Conservation (phyloP, 2,113 vertebrate genomes). For the Petrocephalus microphthalmus region DNA sequence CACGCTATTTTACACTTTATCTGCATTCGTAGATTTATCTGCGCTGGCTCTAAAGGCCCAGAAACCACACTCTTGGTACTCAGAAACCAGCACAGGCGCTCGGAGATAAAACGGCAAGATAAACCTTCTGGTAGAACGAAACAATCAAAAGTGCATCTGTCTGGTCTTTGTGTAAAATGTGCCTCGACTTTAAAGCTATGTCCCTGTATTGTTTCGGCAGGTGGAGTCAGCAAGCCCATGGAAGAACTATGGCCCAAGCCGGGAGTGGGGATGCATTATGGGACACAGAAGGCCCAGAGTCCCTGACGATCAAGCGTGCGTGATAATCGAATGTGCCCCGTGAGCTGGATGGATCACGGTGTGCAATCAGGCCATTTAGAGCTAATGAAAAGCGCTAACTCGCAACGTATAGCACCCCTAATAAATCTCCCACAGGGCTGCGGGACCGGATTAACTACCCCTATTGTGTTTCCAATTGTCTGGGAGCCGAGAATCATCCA, state of each 20-base stretch:
- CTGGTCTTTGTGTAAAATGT: background rate
- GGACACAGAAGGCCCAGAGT: background rate
- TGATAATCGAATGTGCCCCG: background rate
- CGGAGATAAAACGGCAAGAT: background rate
- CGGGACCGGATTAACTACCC: conserved; percentile 15
- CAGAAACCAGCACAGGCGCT: background rate
- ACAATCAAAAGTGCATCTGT: background rate
- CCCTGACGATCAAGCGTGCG: background rate
- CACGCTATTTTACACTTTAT: background rate
- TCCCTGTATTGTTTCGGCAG: background rate
- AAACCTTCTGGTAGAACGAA: background rate
- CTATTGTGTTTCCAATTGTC: conserved; percentile 24
- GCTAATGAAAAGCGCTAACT: conserved; percentile 7
- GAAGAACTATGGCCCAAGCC: background rate
- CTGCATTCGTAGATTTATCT: background rate
- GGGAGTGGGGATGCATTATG: background rate
- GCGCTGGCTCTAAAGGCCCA: background rate
- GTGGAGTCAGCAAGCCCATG: background rate
- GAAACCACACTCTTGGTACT: background rate
- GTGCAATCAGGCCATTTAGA: conserved; percentile 7
- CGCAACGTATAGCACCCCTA: conserved; percentile 10
- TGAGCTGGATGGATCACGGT: background rate
- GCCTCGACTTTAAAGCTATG: background rate
- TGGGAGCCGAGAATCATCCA: conserved; percentile 16
- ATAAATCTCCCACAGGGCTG: conserved; percentile 22